These are phyloP conservation scores for Myrmophylax atrothorax DNA, from an alignment of 2,113 vertebrate genomes.

Conservation along the genomic window DNA sequence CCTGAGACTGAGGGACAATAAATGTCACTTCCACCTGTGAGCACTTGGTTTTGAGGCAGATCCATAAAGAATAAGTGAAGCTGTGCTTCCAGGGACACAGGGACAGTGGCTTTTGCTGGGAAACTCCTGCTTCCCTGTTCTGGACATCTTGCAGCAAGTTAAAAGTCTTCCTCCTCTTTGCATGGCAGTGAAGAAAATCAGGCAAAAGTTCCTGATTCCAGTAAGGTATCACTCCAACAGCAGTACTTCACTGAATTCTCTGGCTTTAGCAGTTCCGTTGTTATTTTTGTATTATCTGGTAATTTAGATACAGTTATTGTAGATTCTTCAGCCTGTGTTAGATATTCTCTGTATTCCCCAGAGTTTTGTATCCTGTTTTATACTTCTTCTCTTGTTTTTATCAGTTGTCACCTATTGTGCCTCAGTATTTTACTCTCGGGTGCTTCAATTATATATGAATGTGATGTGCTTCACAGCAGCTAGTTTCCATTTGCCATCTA, in stretches of 20 bases:
- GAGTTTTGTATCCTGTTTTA: slow-evolving; percentile 72
- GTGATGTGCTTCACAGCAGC: slow-evolving; percentile 62
- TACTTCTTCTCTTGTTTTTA: slow-evolving; percentile 70
- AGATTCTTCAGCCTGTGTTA: slow-evolving; percentile 67
- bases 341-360: slow-evolving; percentile 53
- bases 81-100: neutral
- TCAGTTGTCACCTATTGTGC: slow-evolving; percentile 76
- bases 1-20: neutral
- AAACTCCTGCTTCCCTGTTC: neutral
- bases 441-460: slow-evolving; percentile 80
- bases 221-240: neutral
- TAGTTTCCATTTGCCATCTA: slow-evolving; percentile 70
- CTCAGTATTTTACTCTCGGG: slow-evolving; percentile 73
- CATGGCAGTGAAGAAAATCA: neutral
- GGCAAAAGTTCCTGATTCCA: neutral
- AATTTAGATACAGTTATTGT: slow-evolving; percentile 71
- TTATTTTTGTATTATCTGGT: slow-evolving; percentile 68
- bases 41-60: neutral
- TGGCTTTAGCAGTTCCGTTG: slow-evolving; percentile 24
- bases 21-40: neutral
- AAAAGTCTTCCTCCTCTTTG: neutral
- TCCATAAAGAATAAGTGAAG: neutral
- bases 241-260: slow-evolving; percentile 11
- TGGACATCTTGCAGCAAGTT: neutral
- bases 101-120: neutral